Evolutionary conservation across 2,113 vertebrate genomes (phyloP).

Genomic region (Micronisus gabar): DNA sequence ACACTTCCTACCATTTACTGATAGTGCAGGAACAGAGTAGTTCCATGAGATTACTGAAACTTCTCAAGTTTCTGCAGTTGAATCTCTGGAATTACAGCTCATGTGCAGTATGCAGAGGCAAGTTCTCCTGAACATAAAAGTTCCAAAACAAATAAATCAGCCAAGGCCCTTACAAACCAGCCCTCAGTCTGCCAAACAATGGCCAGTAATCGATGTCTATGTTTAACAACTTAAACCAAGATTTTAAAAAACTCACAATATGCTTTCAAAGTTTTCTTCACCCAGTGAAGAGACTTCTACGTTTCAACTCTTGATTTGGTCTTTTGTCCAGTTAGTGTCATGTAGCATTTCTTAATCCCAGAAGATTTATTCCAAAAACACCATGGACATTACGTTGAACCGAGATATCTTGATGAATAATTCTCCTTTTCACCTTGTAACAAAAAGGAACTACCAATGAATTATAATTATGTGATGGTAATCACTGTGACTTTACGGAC

Average conservation of each 20-base stretch:
- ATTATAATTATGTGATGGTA: not conserved
- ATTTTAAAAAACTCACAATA: not conserved
- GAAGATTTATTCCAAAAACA: not conserved
- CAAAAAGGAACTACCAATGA: not conserved
- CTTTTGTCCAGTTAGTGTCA: not conserved
- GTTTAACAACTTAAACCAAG: not conserved
- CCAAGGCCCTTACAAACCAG: not conserved
- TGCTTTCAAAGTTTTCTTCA: not conserved
- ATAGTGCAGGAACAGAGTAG: not conserved
- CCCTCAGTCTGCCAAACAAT: not conserved
- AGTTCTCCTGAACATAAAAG: not conserved
- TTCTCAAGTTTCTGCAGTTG: not conserved
- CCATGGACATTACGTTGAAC: not conserved
- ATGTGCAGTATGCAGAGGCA: not conserved
- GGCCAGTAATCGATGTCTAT: not conserved
- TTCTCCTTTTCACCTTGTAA: not conserved
- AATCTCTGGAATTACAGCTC: not conserved
- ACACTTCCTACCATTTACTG: not conserved
- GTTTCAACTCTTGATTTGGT: not conserved
- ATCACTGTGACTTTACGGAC: not conserved
- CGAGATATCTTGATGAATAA: not conserved
- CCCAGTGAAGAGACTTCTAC: not conserved
- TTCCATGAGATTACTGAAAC: not conserved
- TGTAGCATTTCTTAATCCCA: not conserved
- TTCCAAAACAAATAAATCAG: not conserved